phyloP scores from a whole-genome alignment of 2,797 vertebrate genomes.

The Alectoris magna region DNA sequence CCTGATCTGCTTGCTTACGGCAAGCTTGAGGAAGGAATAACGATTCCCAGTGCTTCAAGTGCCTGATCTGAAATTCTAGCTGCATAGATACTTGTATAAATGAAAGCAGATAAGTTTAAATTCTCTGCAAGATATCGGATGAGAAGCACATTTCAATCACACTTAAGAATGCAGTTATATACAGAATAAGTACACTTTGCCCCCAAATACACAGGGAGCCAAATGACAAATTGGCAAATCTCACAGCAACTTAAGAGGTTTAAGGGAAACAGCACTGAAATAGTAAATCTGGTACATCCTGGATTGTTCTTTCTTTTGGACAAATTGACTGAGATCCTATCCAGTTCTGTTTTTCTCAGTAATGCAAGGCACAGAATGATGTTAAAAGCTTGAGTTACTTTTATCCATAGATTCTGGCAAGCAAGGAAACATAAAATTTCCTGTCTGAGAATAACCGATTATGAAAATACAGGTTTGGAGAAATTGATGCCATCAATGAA shows the following conservation, averaged over 20 bases:
- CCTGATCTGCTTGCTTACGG: neutral
- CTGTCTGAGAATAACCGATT: neutral
- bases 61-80: conserved; percentile 41
- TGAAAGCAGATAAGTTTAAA: conserved; percentile 1
- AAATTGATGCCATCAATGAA: neutral
- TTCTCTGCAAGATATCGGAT: neutral
- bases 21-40: neutral
- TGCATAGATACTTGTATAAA: neutral
- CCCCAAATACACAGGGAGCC: neutral
- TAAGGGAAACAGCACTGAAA: neutral
- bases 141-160: conserved; percentile 26
- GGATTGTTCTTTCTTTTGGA: neutral
- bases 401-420: neutral
- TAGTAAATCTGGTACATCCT: neutral
- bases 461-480: neutral
- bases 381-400: neutral
- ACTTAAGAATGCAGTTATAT: neutral
- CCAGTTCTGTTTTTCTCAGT: neutral
- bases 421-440: neutral
- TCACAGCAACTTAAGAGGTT: neutral
- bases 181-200: neutral
- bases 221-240: neutral
- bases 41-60: neutral
- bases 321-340: neutral
- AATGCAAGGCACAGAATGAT: neutral